Evolutionary conservation across 2,888 invertebrate genomes (phyloP), one percentile per base, ranked within the genome.

Genomic region (Callyntrura sp.): DNA sequence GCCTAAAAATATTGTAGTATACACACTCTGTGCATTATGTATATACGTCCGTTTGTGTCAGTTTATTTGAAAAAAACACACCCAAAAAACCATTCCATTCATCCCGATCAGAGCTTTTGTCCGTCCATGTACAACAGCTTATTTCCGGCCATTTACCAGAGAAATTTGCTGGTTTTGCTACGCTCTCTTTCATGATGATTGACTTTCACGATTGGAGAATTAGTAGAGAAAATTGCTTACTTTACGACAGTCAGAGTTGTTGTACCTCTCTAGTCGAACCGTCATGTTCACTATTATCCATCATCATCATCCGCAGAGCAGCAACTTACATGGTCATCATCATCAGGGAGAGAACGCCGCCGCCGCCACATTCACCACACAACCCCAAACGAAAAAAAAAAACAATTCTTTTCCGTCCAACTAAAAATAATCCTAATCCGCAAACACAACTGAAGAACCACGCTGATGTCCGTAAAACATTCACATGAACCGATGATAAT

Each of bases 181-280:
- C 70, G 43, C n/a, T 3, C 55, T 8, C 17, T 55, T 78, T 55
- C 28, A 45, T 20, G 70, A 79, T 60, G 60, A 81, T 81, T 85
- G 48, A 85, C 85, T 73, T 11, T n/a, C 73, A 70, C 45, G 55
- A 85, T 70, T 28, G 57, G 85, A 85, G 51, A 85, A 85, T 68
- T 65, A 65, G 60, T 51, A 45, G 68, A 68, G 83, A 83, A 85
- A 85, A 85, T 85, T 85, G 85, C 85, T 85, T 85, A 85, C 73
- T 85, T 85, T 85, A 85, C 85, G 85, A 78, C 55, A 45, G 45
- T 25, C n/a, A 78, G 17, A 28, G 78, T 1, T 35, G 14, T 25
- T 70, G 20, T 57, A 62, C 28, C n/a, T n/a, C n/a, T n/a, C n/a
- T 57, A 81, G 20, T 68, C 68, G 2, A 79, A 20, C 43, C 57